Base-by-base conservation (phyloP, 2,888 invertebrate genomes). In the Erynnis tages region DNA sequence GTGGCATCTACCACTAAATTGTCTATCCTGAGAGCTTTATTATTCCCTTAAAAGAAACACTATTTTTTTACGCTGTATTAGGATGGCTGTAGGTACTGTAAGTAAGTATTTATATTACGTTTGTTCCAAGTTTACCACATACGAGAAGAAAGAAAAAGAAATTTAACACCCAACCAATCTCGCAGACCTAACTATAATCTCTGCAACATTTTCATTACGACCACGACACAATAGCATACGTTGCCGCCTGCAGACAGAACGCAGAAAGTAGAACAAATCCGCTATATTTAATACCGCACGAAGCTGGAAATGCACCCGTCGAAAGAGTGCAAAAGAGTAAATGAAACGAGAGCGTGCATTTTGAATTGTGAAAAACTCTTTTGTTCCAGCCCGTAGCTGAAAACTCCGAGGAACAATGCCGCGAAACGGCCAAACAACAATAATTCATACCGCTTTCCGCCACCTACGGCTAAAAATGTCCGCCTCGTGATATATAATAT, bases 391-490 rank as follows among this genome's bases (percentile, higher is more conserved):
- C 69, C 61, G 70, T 71, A 67, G 73, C 73, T 81, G 83, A 74
- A 76, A 82, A 80, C 81, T 80, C 79, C 76, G 68, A 73, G 71
- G 84, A 82, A 88, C 87, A 86, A 86, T 83, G 79, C 82, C 75
- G 65, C 73, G 76, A 75, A 82, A 76, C 83, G 79, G 80, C 84
- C 85, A 78, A 85, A 88, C 87, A 89, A 87, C 85, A 87, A 89
- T 88, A 88, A 87, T 86, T 89, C 89, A 89, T 87, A 82, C 83
- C 82, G 82, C 74, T 86, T 88, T 79, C 89, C 87, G 83, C 87
- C 87, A 86, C 87, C 87, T 85, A 88, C 86, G 79, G 87, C 85
- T 88, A 88, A 89, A 88, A 89, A 85, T 88, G 88, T 88, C 88
- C 84, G 88, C 83, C 74, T 68, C 71, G 65, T 86, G 83, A 88